A percentile compares a stretch with the other conserved stretches of the same genome.
Evolutionary conservation across 2,797 vertebrate species (phyloP).

Genomic region (Sebastes melanostomus): DNA sequence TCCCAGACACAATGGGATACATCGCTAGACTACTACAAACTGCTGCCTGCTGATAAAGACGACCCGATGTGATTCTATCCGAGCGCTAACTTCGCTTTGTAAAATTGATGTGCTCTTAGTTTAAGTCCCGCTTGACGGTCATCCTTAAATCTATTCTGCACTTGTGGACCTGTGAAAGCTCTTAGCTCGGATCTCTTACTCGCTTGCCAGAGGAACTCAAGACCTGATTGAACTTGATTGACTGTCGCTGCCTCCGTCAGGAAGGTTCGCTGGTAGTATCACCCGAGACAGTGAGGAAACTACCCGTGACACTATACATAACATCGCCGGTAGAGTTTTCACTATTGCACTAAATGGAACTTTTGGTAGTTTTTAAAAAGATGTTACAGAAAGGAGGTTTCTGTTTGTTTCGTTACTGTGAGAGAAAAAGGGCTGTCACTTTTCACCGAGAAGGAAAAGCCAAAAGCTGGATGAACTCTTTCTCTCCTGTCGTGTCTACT

Average conservation of each 20-base stretch:
- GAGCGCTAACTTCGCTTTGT: constrained; percentile 31
- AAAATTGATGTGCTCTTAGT: constrained; percentile 20
- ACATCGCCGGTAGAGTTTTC: constrained; percentile 61
- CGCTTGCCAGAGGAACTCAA: constrained; percentile 40
- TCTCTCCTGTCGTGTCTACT: constrained; percentile 54
- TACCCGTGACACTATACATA: constrained; percentile 61
- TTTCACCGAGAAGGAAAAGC: constrained; percentile 73
- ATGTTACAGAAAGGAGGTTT: constrained; percentile 72
- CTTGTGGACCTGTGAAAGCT: constrained; percentile 51
- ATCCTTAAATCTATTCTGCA: constrained; percentile 1
- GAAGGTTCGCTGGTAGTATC: constrained; percentile 30
- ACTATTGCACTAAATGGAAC: constrained; percentile 83
- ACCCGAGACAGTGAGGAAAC: constrained; percentile 76
- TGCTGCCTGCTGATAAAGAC: constrained; percentile 39
- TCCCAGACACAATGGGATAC: constrained; percentile 3
- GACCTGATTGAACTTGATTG: constrained; percentile 43
- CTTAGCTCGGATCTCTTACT: constrained; percentile 25
- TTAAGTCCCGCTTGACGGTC: constrained; percentile 39
- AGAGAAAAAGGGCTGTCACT: constrained; percentile 50
- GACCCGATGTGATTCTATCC: constrained; percentile 35
- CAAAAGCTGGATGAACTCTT: constrained; percentile 80
- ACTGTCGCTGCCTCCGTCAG: constrained; percentile 44
- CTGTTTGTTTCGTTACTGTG: constrained; percentile 83
- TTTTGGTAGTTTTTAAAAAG: constrained; percentile 52
- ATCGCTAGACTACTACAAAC: constrained; percentile 24